phyloP scores from a whole-genome alignment of 2,113 vertebrate species.

The Gopherus flavomarginatus region DNA sequence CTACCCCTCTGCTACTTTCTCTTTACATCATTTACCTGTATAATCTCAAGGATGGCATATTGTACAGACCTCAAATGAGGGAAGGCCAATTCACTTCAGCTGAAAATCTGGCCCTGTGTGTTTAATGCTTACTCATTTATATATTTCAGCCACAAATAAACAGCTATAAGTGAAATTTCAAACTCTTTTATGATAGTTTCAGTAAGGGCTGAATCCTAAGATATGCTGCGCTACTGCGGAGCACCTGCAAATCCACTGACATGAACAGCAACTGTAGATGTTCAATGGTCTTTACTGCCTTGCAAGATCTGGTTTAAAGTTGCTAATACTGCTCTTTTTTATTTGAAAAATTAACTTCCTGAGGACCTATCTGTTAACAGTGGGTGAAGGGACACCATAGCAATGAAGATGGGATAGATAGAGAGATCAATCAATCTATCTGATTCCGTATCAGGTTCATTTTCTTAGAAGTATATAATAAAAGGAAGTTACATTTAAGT shows the following conservation, averaged over 20 bases:
- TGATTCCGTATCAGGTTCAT: not conserved
- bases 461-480: not conserved
- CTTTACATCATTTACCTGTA: not conserved
- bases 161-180: not conserved
- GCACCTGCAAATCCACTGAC: not conserved
- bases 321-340: not conserved
- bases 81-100: not conserved
- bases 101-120: not conserved
- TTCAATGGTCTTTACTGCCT: too few relatives aligned
- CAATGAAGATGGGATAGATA: not conserved
- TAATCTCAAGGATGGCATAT: not conserved
- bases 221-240: not conserved
- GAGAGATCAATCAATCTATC: not conserved
- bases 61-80: not conserved
- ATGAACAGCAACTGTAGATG: not conserved
- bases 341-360: not conserved
- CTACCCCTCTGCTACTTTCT: not conserved
- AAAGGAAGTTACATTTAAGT: not conserved
- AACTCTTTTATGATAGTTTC: not conserved
- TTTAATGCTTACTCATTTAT: not conserved
- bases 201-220: not conserved
- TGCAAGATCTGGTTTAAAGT: not conserved
- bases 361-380: fast-evolving
- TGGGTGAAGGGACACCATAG: not conserved
- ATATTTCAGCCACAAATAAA: not conserved